Conservation (phyloP, 2,797 vertebrate genomes). For the Ara ararauna region DNA sequence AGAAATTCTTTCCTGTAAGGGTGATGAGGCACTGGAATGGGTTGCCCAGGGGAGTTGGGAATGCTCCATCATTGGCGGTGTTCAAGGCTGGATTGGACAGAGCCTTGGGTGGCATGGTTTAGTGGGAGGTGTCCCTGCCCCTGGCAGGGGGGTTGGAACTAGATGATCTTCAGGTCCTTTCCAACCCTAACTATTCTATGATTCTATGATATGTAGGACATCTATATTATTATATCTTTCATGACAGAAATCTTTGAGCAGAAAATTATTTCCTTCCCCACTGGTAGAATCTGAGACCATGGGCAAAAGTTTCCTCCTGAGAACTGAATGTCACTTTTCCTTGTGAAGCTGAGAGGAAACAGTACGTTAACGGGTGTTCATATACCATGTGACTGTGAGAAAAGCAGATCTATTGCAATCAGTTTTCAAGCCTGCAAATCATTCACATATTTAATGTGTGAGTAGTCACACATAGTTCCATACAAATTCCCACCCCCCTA, state of each 20-base stretch:
- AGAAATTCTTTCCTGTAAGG: no score
- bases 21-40: no score
- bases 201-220: no score
- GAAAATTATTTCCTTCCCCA: not conserved
- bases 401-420: not conserved
- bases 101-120: no score
- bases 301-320: not conserved
- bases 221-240: not conserved
- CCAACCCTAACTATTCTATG: no score
- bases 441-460: not conserved
- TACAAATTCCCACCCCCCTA: not conserved
- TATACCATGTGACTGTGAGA: not conserved
- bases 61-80: no score
- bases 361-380: not conserved
- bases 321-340: not conserved
- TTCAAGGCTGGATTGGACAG: no score
- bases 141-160: no score
- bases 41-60: no score
- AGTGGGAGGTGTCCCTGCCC: no score
- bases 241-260: not conserved
- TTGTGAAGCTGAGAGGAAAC: not conserved
- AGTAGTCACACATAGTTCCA: not conserved
- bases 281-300: not conserved
- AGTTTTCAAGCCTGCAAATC: not conserved
- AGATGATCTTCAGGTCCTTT: no score